A percentile compares a stretch with the other conserved stretches of the same genome.
These are phyloP conservation scores for Megalops atlanticus DNA, from an alignment of 2,113 vertebrate species.

Conservation along the genomic window DNA sequence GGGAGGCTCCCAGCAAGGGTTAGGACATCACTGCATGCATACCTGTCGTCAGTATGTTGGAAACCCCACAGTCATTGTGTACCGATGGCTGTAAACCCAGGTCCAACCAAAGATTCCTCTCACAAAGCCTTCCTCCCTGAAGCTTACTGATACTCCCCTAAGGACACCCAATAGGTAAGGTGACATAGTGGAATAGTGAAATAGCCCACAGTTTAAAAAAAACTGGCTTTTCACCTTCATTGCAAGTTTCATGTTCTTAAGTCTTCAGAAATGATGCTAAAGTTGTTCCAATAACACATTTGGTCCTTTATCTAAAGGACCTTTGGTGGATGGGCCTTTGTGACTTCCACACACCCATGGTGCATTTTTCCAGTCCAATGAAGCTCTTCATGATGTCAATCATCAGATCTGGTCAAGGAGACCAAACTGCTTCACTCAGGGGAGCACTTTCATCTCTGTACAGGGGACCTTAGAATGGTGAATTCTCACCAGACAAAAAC, in stretches of 20 bases:
- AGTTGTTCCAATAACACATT: not conserved
- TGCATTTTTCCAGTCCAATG: not conserved
- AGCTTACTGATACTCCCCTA: conserved; percentile 78
- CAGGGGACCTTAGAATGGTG: conserved; percentile 66
- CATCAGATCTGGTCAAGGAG: conserved; percentile 26
- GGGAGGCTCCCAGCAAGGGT: conserved; percentile 81
- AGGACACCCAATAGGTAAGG: conserved; percentile 53
- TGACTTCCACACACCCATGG: not conserved
- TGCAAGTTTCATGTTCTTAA: not conserved
- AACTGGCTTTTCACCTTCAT: not conserved
- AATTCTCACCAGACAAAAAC: conserved; percentile 65
- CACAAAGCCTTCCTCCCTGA: conserved; percentile 80
- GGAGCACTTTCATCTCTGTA: conserved; percentile 65
- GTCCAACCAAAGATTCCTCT: conserved; percentile 73
- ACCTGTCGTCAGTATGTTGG: conserved; percentile 56
- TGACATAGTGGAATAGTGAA: not conserved
- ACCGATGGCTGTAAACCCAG: conserved; percentile 54
- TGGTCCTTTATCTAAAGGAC: not conserved
- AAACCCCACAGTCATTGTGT: conserved; percentile 51
- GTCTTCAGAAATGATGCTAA: not conserved
- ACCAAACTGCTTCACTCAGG: conserved; percentile 63
- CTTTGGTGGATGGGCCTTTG: not conserved
- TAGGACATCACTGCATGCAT: conserved; percentile 83
- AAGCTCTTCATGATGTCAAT: conserved; percentile 20
- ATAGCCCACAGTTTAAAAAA: conserved; percentile 9